Evolutionary conservation across 1,140 invertebrate genomes (phyloP).

Genomic region (Papilio polyxenes): DNA sequence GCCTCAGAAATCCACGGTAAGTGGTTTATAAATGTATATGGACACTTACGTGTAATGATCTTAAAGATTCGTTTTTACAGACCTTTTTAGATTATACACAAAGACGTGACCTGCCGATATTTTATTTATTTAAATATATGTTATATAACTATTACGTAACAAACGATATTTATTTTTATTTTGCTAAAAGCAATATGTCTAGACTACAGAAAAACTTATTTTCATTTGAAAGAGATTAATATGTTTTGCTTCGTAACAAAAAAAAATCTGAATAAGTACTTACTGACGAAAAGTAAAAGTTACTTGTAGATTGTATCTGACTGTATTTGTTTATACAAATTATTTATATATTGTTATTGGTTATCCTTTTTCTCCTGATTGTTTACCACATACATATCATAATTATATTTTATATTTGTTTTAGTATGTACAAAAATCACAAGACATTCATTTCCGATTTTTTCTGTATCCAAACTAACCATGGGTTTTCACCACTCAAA

Average conservation of each 20-base stretch:
- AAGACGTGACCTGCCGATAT: not conserved
- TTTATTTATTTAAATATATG: not conserved
- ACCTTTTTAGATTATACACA: not conserved
- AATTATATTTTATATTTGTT: too few species aligned
- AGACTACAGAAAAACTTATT: not conserved
- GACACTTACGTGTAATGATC: not conserved
- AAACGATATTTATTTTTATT: not conserved
- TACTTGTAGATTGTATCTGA: not conserved
- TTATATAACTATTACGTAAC: not conserved
- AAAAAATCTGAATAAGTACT: too few species aligned
- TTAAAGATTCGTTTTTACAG: not conserved
- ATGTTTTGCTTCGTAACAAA: not conserved
- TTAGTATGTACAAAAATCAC: too few species aligned
- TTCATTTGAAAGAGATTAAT: not conserved
- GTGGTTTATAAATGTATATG: not conserved
- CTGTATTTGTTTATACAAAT: not conserved
- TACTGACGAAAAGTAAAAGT: not conserved
- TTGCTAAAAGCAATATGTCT: not conserved
- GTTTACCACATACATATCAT: too few species aligned
- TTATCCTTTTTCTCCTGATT: too few species aligned
- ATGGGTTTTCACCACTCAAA: too few species aligned
- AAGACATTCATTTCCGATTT: too few species aligned
- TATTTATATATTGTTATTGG: not conserved
- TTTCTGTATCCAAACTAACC: too few species aligned
- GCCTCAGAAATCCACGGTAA: not conserved